phyloP scores from a whole-genome alignment of 2,888 invertebrate genomes.

The Nasonovia ribisnigri region DNA sequence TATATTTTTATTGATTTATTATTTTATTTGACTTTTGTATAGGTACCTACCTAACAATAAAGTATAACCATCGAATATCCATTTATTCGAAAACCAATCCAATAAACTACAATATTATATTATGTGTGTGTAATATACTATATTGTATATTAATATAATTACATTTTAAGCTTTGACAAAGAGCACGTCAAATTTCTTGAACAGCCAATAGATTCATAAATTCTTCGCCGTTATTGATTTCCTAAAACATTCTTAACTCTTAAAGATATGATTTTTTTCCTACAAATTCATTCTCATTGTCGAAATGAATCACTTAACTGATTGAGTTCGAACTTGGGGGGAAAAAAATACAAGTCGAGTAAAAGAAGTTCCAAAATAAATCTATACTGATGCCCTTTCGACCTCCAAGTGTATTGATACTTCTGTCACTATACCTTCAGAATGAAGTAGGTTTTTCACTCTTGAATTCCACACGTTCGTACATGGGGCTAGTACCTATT shows the following conservation, averaged over 20 bases:
- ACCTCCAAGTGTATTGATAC: slow-evolving; percentile 38
- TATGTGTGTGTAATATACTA: not conserved
- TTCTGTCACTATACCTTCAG: slow-evolving; percentile 43
- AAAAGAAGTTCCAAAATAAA: slow-evolving; percentile 39
- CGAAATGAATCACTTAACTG: slow-evolving; percentile 47
- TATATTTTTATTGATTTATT: not conserved
- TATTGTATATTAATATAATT: not conserved
- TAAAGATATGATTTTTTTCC: not conserved
- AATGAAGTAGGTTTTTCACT: slow-evolving; percentile 27
- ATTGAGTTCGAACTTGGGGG: not conserved
- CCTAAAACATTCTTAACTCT: slow-evolving; percentile 3
- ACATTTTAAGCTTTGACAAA: not conserved
- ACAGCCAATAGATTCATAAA: not conserved
- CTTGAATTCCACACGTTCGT: slow-evolving; percentile 31
- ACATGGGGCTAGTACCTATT: not conserved
- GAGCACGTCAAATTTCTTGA: not conserved
- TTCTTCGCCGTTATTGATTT: slow-evolving; percentile 8
- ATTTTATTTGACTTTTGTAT: not conserved
- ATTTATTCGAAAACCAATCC: not conserved
- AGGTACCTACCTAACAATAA: not conserved
- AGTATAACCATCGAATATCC: not conserved
- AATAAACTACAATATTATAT: not conserved
- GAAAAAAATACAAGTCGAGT: slow-evolving; percentile 30
- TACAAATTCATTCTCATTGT: slow-evolving; percentile 1
- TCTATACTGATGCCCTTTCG: slow-evolving; percentile 34